Evolutionary conservation across 1,140 invertebrate species (phyloP), one percentile per base, ranked within the genome.

Genomic region (Fopius arisanus): DNA sequence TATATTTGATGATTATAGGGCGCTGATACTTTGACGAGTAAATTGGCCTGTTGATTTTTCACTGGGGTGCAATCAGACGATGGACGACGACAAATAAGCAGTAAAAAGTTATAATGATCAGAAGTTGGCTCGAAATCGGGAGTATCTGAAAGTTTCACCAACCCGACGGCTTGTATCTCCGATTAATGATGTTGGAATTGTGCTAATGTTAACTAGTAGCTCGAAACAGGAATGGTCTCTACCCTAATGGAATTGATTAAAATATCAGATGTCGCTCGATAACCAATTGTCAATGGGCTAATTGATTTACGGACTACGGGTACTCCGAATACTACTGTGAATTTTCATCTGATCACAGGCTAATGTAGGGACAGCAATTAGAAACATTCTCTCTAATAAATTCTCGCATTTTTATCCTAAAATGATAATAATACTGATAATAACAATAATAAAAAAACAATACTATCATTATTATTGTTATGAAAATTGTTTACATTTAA

Each of bases 31-130:
- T 14, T 59, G 54, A 59, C 19, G 54, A 59, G 54, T 26, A 59
- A 16, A 59, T 59, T 59, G 54, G 23, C 54, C 26, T 59, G 54
- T 59, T 59, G 54, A 59, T 59, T 59, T 59, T 51, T 51, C 43
- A 51, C 43, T 21, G 43, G 19, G 7, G n/a, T 51, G 19, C 19
- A 19, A 51, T 21, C 43, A 21, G n/a, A 5, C 43, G n/a, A n/a
- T 16, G 43, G 19, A 19, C 3, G 1, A 51, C n/a, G 43, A 51
- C n/a, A 51, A 51, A 51, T 21, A 51, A 21, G 19, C n/a, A 7
- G n/a, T 19, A 19, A 51, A 51, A 51, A 51, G 3, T 51, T 51
- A 19, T 51, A 51, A 51, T 21, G 43, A 16, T 16, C 43, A 19
- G 2, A 19, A 51, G 43, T 51, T 19, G n/a, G n/a, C 2, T 1